Evolutionary conservation across 2,797 vertebrate species (phyloP).

Genomic region (Trachops cirrhosus): DNA sequence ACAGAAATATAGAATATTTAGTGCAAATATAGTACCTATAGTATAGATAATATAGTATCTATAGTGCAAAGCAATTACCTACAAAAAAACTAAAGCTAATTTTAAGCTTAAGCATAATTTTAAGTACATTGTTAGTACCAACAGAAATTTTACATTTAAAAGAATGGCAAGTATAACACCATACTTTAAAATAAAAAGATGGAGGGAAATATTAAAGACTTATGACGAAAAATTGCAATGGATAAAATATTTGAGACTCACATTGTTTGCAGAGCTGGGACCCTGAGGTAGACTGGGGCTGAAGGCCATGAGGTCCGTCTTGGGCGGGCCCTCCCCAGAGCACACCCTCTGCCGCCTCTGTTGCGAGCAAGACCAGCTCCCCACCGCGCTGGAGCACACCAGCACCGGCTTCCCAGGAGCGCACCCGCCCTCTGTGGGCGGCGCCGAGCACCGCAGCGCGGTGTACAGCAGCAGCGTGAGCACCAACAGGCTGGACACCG

Average conservation of each 20-base stretch:
- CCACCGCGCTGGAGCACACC: background rate
- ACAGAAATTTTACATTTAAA: background rate
- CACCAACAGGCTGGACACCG: background rate
- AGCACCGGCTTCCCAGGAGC: background rate
- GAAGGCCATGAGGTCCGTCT: slow-evolving; percentile 59
- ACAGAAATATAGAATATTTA: too few species aligned
- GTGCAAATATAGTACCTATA: too few species aligned
- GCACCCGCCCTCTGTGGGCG: slow-evolving; percentile 50
- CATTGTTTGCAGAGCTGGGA: slow-evolving; percentile 61
- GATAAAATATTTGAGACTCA: slow-evolving; percentile 61
- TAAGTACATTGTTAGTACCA: background rate
- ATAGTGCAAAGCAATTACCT: background rate
- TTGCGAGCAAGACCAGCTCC: background rate
- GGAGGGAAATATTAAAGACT: background rate
- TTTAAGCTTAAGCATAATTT: background rate
- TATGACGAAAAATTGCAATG: background rate
- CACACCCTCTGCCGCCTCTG: background rate
- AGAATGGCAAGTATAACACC: background rate
- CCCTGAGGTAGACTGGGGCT: slow-evolving; percentile 56
- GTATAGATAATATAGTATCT: too few species aligned
- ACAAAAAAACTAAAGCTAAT: background rate
- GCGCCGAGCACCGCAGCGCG: slow-evolving; percentile 75
- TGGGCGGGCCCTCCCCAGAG: background rate
- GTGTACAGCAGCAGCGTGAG: slow-evolving; percentile 73
- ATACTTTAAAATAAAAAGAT: background rate